Evolutionary conservation across 2,888 invertebrate species (phyloP), one percentile per base, ranked within the genome.

Genomic region (Drosophila seclusa): DNA sequence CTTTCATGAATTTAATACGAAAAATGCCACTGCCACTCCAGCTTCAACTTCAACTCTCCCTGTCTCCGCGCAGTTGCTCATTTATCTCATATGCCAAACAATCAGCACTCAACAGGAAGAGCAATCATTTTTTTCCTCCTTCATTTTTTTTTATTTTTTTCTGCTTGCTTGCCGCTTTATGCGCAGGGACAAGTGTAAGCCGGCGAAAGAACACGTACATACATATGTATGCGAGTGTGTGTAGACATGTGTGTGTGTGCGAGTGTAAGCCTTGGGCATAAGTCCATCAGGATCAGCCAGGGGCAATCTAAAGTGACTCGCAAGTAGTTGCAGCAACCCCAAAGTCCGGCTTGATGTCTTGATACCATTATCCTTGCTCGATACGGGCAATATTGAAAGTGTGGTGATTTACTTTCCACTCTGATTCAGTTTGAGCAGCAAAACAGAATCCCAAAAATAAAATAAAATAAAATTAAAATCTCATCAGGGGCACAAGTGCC

Each of bases 1-100:
- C 91, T 91, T 92, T 85, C 91, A 91, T 89, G 89, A 91, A 91
- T 91, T 91, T 91, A 90, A 91, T 91, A 91, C 91, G 84, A 87
- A 84, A 88, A 83, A 90, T 61, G 73, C 73, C 71, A 42, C 24
- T 42, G 71, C 73, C 70, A 38, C 74, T 75, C 69, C 71, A 50
- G 54, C 21, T n/a, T 36, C 54, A 54, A 63, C 45, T 38, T 55
- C 27, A 24, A n/a, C 55, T 40, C 40, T 29, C 55, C 31, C 16
- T 16, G 5, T 27, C 49, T 16, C 55, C 42, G 40, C 34, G 52
- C 68, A 72, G 61, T 52, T 68, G 70, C 82, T 87, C 89, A 89
- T 91, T 89, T 89, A 87, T 91, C 90, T 83, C 87, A 57, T 76
- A 80, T 87, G 89, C 69, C 81, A 76, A 90, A 72, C 88, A 90